phyloP scores from a whole-genome alignment of 1,140 invertebrate species.

The Drosophila punjabiensis region DNA sequence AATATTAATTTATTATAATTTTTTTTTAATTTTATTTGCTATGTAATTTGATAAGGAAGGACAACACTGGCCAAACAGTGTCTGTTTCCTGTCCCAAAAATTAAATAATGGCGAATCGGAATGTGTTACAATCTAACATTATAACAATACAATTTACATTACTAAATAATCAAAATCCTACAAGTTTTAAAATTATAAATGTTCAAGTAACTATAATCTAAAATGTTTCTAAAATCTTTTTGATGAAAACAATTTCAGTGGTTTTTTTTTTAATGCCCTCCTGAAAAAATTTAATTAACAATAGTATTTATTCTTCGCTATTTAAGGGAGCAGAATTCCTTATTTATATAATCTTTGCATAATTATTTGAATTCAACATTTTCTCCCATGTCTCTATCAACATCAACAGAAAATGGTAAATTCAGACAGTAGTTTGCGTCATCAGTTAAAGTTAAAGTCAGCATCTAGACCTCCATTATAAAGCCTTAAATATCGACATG shows the following conservation, averaged over 20 bases:
- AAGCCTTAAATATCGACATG: conserved; percentile 18
- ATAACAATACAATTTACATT: too few relatives aligned
- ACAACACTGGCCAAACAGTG: neutral
- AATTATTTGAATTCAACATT: too few relatives aligned
- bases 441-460: conserved; percentile 42
- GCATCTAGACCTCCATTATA: neutral
- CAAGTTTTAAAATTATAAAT: neutral
- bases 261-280: neutral
- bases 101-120: neutral
- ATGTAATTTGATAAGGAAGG: neutral
- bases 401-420: neutral
- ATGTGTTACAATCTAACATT: neutral
- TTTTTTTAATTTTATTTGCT: neutral
- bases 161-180: neutral
- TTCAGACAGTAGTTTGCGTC: conserved; percentile 56
- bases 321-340: neutral
- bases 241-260: neutral
- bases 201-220: neutral
- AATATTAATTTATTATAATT: neutral
- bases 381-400: neutral
- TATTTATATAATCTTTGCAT: neutral
- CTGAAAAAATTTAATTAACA: neutral
- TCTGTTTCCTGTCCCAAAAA: neutral
- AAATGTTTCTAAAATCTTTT: neutral
- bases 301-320: neutral